Evolutionary conservation across 2,113 vertebrate genomes (phyloP).

Genomic region (Spheniscus mendiculus): DNA sequence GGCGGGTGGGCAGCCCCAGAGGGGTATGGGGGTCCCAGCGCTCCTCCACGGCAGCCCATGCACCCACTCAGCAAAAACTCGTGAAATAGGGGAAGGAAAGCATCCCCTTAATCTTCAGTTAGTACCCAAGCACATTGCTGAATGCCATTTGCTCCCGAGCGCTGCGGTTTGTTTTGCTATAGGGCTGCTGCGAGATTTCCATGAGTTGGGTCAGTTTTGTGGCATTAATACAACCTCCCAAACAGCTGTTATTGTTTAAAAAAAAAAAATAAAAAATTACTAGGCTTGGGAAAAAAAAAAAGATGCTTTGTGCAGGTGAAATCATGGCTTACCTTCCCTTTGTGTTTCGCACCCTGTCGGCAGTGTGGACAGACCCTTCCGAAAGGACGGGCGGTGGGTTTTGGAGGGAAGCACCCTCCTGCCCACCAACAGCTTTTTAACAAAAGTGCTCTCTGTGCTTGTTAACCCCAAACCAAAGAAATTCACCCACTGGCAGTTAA

Average conservation of each 20-base stretch:
- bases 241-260: fast-evolving
- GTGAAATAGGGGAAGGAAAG: not conserved
- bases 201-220: not conserved
- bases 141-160: fast-evolving
- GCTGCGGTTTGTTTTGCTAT: fast-evolving
- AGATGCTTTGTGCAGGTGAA: not conserved
- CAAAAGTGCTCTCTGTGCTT: not conserved
- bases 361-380: not conserved
- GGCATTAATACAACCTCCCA: not conserved
- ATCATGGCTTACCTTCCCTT: not conserved
- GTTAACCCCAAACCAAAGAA: not conserved
- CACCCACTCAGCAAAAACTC: not conserved
- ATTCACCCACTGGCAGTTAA: not conserved
- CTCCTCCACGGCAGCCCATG: fast-evolving
- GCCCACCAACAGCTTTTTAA: not conserved
- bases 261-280: not conserved
- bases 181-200: not conserved
- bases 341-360: fast-evolving
- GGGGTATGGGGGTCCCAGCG: fast-evolving
- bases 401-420: not conserved
- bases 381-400: fast-evolving
- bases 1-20: not conserved
- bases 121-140: not conserved
- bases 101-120: not conserved
- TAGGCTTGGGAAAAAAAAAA: not conserved